Evolutionary conservation across 1,140 invertebrate species (phyloP).

Genomic region (Bombus sibiricus): DNA sequence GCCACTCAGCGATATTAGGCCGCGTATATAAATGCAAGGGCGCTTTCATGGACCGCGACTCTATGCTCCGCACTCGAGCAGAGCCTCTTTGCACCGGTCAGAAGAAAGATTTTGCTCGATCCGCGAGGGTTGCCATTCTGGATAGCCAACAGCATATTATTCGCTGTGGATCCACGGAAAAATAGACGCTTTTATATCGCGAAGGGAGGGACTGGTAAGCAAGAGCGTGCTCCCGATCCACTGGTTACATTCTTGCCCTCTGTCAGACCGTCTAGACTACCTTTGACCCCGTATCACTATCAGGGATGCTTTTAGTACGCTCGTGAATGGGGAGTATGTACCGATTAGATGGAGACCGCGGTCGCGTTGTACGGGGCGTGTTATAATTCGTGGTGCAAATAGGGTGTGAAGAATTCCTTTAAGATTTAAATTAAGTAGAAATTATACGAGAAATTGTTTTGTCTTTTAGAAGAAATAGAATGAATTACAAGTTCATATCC

Average conservation of each 20-base stretch:
- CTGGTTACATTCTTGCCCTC: slow-evolving; percentile 47
- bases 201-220: slow-evolving; percentile 56
- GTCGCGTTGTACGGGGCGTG: neutral
- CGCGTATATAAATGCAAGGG: slow-evolving; percentile 71
- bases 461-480: neutral
- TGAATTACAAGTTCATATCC: no score
- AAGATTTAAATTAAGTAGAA: neutral
- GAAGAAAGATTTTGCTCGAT: slow-evolving; percentile 53
- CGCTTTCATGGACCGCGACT: slow-evolving; percentile 67
- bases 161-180: slow-evolving; percentile 60
- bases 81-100: neutral
- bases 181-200: slow-evolving; percentile 69
- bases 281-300: slow-evolving; percentile 23
- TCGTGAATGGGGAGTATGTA: neutral
- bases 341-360: slow-evolving; percentile 8
- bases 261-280: slow-evolving; percentile 32
- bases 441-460: neutral
- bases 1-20: slow-evolving; percentile 77
- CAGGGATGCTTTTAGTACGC: slow-evolving; percentile 52
- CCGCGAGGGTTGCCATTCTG: slow-evolving; percentile 44
- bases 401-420: neutral
- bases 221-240: neutral
- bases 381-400: neutral
- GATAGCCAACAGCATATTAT: slow-evolving; percentile 66
- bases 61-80: slow-evolving; percentile 40